Evolutionary conservation across 2,113 vertebrate genomes (phyloP).

Genomic region (Cyphomyrus discorhynchus): DNA sequence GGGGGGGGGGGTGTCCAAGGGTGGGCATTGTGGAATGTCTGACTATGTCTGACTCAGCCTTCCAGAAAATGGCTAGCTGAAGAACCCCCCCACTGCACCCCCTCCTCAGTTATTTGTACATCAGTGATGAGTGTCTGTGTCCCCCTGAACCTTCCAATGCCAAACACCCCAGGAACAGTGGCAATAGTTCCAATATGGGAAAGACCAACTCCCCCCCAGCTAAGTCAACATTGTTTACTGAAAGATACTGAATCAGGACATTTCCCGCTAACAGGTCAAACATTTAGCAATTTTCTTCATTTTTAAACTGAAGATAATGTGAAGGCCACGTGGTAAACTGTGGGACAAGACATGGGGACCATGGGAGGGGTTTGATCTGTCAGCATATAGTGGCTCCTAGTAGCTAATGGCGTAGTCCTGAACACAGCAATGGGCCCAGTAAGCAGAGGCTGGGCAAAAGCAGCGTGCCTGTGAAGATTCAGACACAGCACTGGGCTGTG

Average conservation of each 20-base stretch:
- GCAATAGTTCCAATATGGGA: neutral
- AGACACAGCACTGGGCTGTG: constrained; percentile 54
- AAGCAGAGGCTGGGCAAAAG: constrained; percentile 57
- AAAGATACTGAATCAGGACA: neutral
- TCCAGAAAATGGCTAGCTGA: neutral
- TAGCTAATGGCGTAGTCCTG: constrained; percentile 35
- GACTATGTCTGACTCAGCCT: neutral
- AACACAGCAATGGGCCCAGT: constrained; percentile 39
- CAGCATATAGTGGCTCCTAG: constrained; percentile 51
- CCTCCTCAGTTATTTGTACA: neutral
- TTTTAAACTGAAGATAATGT: neutral
- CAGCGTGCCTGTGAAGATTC: constrained; percentile 66
- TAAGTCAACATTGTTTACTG: neutral
- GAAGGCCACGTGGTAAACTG: neutral
- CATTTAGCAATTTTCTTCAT: neutral
- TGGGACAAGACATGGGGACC: constrained; percentile 27
- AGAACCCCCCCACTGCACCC: neutral
- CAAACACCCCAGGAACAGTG: neutral
- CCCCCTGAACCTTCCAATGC: neutral
- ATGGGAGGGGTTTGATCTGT: constrained; percentile 47
- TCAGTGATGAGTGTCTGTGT: neutral
- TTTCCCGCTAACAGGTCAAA: neutral
- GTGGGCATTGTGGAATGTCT: neutral
- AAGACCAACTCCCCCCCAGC: neutral
- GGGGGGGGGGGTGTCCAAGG: neutral